phyloP scores from a whole-genome alignment of 1,140 invertebrate species.

The Apocrypta bakeri region DNA sequence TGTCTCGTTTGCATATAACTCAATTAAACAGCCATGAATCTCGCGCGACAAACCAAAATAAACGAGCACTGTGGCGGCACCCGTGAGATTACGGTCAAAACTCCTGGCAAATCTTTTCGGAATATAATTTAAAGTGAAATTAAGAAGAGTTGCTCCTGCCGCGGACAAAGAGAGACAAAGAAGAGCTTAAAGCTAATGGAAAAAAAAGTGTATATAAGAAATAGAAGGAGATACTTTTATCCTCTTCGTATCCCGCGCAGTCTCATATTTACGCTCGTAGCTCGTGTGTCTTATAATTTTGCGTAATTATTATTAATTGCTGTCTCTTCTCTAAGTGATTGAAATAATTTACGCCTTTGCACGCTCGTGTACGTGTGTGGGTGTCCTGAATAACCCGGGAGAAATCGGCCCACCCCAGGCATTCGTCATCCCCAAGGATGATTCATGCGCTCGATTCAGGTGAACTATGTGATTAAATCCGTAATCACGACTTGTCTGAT shows the following conservation, averaged over 20 bases:
- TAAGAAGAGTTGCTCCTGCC: background rate
- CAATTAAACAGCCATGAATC: background rate
- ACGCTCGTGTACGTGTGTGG: no score
- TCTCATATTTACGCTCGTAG: background rate
- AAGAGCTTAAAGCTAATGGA: no score
- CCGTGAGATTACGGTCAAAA: background rate
- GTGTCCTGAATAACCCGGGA: background rate
- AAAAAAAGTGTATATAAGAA: background rate
- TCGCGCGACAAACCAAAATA: background rate
- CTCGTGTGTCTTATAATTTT: conserved; percentile 53
- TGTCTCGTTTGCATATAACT: background rate
- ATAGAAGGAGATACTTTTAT: background rate
- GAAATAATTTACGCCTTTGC: conserved; percentile 7
- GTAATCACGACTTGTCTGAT: background rate
- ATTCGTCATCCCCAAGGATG: background rate
- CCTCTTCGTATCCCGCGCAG: background rate
- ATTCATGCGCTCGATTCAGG: background rate
- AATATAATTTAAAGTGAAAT: background rate
- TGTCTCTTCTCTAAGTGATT: conserved; percentile 9
- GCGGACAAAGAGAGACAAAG: background rate
- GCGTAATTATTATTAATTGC: conserved; percentile 60
- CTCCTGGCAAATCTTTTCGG: background rate
- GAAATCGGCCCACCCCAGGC: background rate
- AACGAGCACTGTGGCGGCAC: background rate
- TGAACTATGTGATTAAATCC: background rate